Evolutionary conservation across 2,797 vertebrate species (phyloP), one percentile per base, ranked within the genome.

Genomic region (Nannoperca australis): DNA sequence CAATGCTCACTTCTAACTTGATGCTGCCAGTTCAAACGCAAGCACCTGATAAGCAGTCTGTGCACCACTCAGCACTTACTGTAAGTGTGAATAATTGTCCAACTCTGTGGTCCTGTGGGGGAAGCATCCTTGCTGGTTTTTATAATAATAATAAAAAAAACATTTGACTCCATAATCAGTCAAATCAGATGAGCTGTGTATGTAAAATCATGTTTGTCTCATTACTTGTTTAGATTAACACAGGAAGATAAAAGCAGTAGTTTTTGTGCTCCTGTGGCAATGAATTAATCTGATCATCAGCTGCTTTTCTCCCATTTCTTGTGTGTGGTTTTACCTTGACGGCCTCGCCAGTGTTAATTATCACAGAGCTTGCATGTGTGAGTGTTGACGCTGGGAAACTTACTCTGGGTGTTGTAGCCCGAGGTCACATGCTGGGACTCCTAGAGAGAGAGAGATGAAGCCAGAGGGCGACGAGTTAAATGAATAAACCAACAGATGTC

Each of bases 391-490:
- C 74, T 76, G 80, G 81, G 72, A 90, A 90, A 96, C 97, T 95
- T 97, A 99, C 98, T 99, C 96, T 98, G 97, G 90, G 94, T 95
- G 94, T 91, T 96, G 94, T 97, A 98, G 96, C 96, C 96, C 84
- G 97, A 96, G 92, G 96, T 96, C 93, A 97, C 94, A 93, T 97
- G 97, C 91, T 97, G 97, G 5, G 97, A 93, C 84, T 99, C 98
- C 97, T 99, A 83, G 70, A 73, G 83, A 84, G 81, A 81, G 85
- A 93, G 55, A 47, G 89, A 85, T 65, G 85, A 92, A 90, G 82
- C 70, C 67, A 89, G 73, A 87, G 81, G 78, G 73, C 93, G 86
- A 94, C 12, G 53, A 81, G 78, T 47, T 86, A 69, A 84, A 90
- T 90, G 77, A 91, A 92, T 86, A 86, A 89, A 87, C 75, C 84